Evolutionary conservation across 92 coral and sea anemone genomes (phyloP).

Genomic region (Nematostella vectensis): DNA sequence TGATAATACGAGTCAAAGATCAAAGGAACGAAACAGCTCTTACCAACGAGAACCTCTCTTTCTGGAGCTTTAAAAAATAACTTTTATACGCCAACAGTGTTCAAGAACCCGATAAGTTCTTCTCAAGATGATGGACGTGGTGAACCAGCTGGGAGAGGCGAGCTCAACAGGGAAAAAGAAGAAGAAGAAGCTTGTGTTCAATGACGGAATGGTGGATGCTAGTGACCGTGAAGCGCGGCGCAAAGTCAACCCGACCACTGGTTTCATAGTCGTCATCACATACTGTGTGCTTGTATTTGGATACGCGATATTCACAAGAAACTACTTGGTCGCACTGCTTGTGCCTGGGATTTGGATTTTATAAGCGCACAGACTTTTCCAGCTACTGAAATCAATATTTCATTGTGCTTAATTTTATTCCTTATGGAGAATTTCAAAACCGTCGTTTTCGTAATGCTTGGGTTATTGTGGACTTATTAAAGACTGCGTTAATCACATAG

Average conservation of each 20-base stretch:
- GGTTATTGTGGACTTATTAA: no score
- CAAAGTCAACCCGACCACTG: constrained; percentile 45
- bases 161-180: constrained; percentile 54
- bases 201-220: constrained; percentile 84
- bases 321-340: constrained; percentile 76
- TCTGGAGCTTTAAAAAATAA: no score
- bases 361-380: constrained; percentile 17
- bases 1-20: no score
- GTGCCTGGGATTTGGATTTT: constrained; percentile 80
- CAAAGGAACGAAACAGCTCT: no score
- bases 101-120: no score
- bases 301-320: constrained; percentile 73
- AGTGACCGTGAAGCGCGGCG: constrained; percentile 75
- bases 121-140: constrained; percentile 65
- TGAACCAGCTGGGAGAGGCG: constrained; percentile 63
- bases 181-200: constrained; percentile 55
- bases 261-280: constrained; percentile 43
- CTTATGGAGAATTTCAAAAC: neutral
- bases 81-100: no score
- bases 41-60: no score
- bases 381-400: no score
- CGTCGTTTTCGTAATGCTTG: no score
- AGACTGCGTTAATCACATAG: no score
- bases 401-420: neutral
- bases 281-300: constrained; percentile 68